Percentiles rank a stretch among this genome's conserved stretches.
phyloP scores from a whole-genome alignment of 92 coral and sea anemone species.

The Epizoanthus rinbou region DNA sequence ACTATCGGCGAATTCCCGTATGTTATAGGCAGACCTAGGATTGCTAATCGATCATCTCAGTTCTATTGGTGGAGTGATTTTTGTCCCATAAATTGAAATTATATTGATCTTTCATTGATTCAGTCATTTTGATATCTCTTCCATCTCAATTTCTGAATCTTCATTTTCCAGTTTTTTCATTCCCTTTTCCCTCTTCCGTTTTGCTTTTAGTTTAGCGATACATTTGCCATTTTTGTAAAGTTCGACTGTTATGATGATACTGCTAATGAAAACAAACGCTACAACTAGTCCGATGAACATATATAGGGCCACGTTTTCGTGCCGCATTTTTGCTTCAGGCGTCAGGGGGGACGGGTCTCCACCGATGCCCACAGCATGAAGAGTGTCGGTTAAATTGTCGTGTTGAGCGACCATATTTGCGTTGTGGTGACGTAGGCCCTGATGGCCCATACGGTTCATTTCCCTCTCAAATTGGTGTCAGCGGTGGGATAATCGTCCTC shows the following conservation, averaged over 20 bases:
- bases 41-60: no score
- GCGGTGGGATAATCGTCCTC: not conserved
- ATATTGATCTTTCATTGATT: slow-evolving; percentile 10
- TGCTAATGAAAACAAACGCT: slow-evolving; percentile 87
- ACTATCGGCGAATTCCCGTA: not conserved
- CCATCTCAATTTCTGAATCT: slow-evolving; percentile 74
- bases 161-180: slow-evolving; percentile 52
- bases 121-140: slow-evolving; percentile 45
- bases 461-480: not conserved
- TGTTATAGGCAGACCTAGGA: not conserved
- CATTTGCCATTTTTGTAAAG: slow-evolving; percentile 93
- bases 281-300: slow-evolving; percentile 98
- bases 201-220: slow-evolving; percentile 52
- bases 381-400: slow-evolving; percentile 70
- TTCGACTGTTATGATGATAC: slow-evolving; percentile 86
- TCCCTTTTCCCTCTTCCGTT: slow-evolving; percentile 54
- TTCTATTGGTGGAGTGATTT: slow-evolving; percentile 5
- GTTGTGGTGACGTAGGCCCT: not conserved
- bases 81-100: not conserved
- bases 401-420: slow-evolving; percentile 36
- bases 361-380: slow-evolving; percentile 61
- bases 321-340: slow-evolving; percentile 83
- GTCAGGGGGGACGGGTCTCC: slow-evolving; percentile 61
- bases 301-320: slow-evolving; percentile 93
- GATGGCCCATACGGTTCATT: slow-evolving; percentile 33